Percentiles rank a stretch among this genome's conserved stretches.
phyloP scores from a whole-genome alignment of 2,797 vertebrate species.

The Acrossocheilus wenchowensis region DNA sequence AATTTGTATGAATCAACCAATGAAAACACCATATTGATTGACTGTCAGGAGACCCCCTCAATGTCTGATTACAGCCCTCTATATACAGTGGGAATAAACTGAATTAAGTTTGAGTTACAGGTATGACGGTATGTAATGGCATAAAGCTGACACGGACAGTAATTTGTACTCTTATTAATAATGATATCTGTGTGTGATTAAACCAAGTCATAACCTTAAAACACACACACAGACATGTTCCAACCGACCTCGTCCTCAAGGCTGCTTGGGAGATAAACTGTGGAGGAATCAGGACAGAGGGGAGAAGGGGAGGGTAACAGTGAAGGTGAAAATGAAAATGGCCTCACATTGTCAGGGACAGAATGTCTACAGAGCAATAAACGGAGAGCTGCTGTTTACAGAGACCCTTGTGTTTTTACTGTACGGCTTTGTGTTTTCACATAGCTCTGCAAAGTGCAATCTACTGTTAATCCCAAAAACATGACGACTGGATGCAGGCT shows the following conservation, averaged over 20 bases:
- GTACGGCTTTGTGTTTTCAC: not conserved
- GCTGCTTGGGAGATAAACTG: constrained; percentile 59
- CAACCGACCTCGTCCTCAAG: constrained; percentile 56
- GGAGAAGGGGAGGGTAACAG: constrained; percentile 46
- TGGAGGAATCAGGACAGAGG: constrained; percentile 33
- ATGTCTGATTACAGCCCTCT: not conserved
- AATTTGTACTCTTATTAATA: not conserved
- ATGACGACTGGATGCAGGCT: not conserved
- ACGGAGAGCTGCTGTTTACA: constrained; percentile 20
- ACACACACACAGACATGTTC: constrained; percentile 8
- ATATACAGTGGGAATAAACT: not conserved
- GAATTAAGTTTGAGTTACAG: not conserved
- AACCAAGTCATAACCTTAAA: constrained; percentile 32
- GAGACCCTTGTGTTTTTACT: constrained; percentile 47
- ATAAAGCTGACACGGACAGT: not conserved
- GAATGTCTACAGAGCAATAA: constrained; percentile 50
- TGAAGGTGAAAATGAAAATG: constrained; percentile 56
- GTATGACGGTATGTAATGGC: not conserved
- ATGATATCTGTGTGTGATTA: constrained; percentile 9
- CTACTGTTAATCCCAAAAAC: constrained; percentile 22
- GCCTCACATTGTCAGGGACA: constrained; percentile 49
- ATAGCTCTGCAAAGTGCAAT: not conserved
- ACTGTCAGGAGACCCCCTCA: not conserved
- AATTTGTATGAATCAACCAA: not conserved
- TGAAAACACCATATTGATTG: not conserved